phyloP scores from a whole-genome alignment of 1,140 invertebrate genomes.

The Eurosta solidaginis region DNA sequence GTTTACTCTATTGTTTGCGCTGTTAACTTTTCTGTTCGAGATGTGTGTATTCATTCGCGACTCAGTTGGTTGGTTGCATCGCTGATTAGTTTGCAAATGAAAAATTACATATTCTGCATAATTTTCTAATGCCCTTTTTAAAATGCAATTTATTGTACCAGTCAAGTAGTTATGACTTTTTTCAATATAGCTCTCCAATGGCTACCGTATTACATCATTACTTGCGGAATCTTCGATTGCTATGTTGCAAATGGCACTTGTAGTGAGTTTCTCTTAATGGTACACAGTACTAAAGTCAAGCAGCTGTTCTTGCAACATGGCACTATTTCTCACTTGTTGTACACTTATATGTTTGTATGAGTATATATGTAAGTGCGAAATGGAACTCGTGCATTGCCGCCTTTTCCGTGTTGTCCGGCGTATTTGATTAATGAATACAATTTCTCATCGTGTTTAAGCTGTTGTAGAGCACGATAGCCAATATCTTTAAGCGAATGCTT shows the following conservation, averaged over 20 bases:
- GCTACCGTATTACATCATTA: too few species aligned
- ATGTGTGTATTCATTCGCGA: background rate
- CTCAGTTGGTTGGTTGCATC: background rate
- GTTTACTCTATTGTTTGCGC: background rate
- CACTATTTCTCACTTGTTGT: background rate
- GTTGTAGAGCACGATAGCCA: background rate
- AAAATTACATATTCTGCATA: conserved; percentile 15
- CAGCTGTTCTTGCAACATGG: background rate
- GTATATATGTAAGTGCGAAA: conserved; percentile 25
- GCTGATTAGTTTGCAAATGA: background rate
- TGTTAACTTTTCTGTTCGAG: background rate
- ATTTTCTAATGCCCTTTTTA: conserved; percentile 24
- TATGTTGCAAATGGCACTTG: too few species aligned
- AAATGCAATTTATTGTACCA: conserved; percentile 6
- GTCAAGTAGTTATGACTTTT: background rate
- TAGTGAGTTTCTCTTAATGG: too few species aligned
- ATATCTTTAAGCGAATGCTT: background rate
- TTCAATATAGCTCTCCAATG: background rate
- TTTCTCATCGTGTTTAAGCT: background rate
- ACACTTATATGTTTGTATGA: too few species aligned
- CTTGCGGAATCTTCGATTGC: too few species aligned
- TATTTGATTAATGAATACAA: conserved; percentile 2
- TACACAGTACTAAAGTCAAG: too few species aligned
- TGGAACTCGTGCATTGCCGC: conserved; percentile 5
- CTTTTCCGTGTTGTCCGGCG: conserved; percentile 25